Conservation (phyloP, 2,888 invertebrate species). For the Lochmaea crataegi region DNA sequence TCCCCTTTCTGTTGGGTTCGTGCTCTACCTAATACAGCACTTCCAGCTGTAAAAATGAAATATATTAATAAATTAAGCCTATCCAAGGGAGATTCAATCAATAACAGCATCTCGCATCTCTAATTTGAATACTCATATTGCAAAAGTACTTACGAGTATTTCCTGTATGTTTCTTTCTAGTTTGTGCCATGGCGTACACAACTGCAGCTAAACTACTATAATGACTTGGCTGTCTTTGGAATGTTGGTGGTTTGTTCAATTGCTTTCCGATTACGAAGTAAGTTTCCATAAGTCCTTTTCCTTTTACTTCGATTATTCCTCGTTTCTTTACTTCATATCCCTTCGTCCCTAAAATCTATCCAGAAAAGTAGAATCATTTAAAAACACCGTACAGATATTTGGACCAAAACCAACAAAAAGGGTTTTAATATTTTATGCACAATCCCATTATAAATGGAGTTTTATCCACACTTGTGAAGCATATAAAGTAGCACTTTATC, state of each 20-base stretch:
- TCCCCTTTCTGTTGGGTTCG: conserved; percentile 60
- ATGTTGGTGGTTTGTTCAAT: conserved; percentile 69
- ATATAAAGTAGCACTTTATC: no score
- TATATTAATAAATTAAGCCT: background rate
- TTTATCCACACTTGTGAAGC: no score
- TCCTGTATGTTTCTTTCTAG: conserved; percentile 77
- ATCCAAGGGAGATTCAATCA: no score
- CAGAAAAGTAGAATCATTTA: background rate
- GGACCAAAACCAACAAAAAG: no score
- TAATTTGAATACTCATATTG: no score
- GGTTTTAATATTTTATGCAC: no score
- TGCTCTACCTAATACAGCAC: conserved; percentile 59
- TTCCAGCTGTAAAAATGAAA: conserved; percentile 54
- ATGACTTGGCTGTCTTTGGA: conserved; percentile 76
- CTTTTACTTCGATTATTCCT: conserved; percentile 92
- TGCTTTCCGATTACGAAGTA: conserved; percentile 84
- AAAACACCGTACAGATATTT: no score
- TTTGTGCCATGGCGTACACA: conserved; percentile 90
- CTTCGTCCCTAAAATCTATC: conserved; percentile 77
- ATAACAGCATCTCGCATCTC: no score
- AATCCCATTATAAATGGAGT: no score
- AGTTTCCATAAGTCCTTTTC: conserved; percentile 97
- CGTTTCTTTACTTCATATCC: conserved; percentile 82
- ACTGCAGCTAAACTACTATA: conserved; percentile 86
- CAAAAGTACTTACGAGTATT: conserved; percentile 59